Base-by-base conservation (phyloP, 1,140 invertebrate species). In the Heliconius eleuchia region DNA sequence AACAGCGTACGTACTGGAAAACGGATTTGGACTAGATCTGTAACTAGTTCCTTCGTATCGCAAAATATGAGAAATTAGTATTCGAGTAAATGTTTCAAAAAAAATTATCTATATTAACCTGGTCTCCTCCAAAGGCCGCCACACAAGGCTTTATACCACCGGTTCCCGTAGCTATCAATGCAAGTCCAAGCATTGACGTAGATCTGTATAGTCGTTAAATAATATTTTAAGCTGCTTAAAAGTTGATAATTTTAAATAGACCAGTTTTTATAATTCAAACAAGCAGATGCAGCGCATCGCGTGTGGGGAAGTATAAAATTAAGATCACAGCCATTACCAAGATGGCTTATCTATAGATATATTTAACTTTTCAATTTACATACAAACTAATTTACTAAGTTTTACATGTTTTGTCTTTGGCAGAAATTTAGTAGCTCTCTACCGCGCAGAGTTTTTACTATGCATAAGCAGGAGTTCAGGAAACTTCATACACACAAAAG, bases 81-180 rank as follows among this genome's bases (percentile, higher is more conserved):
- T 37, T 23, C 66, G 2, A 37, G 7, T 71, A 71, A 7, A 18
- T 19, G 9, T 71, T 71, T 71, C n/a, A 19, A 71, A 71, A 71
- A 0, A 19, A 16, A 19, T 30, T 19, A 23, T 13, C 19, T 42
- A n/a, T 72, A 71, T 39, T 39, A 39, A 42, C 97, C 97, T 87
- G 98, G 88, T 99, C 98, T 19, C 97, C 98, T 46, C 98, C 98
- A 91, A 99, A 99, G 0, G 98, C 97, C 3, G 97, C 96, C 0
- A 98, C 98, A 89, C 98, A 99, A 11, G 98, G 98, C 87, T 99
- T 99, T 84, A 99, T 98, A 1, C 98, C 97, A 27, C 97, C 97
- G 13, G 96, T 97, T 1, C 97, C 97, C 18, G 96, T 84, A 6
- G 96, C 96, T 74, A 97, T 97, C 18, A 97, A 86, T 5, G 89